Evolutionary conservation across 2,888 invertebrate genomes (phyloP).

Genomic region (Epinotia brunnichana): DNA sequence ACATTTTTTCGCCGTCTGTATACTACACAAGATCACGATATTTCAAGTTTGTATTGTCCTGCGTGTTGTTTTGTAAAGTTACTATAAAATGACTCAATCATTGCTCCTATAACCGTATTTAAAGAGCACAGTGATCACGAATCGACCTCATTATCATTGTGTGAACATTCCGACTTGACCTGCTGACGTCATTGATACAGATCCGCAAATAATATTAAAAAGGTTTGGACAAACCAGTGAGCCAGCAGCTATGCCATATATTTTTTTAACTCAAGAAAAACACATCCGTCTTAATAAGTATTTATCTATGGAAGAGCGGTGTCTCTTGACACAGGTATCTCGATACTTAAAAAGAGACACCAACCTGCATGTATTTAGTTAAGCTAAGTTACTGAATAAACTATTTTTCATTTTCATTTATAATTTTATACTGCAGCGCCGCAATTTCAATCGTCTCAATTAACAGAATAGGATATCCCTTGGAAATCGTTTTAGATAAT

Average conservation of each 20-base stretch:
- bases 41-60: neutral
- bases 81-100: slow-evolving; percentile 1
- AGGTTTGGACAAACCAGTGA: slow-evolving; percentile 4
- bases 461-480: too few species aligned
- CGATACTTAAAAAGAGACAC: too few species aligned
- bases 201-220: slow-evolving; percentile 12
- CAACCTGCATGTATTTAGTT: too few species aligned
- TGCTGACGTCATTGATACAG: slow-evolving; percentile 24
- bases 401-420: too few species aligned
- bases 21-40: neutral
- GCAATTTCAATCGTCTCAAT: neutral
- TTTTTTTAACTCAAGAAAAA: too few species aligned
- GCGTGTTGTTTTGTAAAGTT: neutral
- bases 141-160: slow-evolving; percentile 20
- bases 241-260: neutral
- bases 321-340: too few species aligned
- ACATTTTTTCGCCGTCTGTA: neutral
- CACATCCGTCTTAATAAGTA: too few species aligned
- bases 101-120: slow-evolving; percentile 11
- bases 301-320: too few species aligned
- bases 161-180: slow-evolving; percentile 9
- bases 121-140: slow-evolving; percentile 39
- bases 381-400: too few species aligned
- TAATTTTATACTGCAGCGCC: neutral
- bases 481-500: too few species aligned